Base-by-base conservation (phyloP, 2,888 invertebrate genomes). In the Cinara cedri region DNA sequence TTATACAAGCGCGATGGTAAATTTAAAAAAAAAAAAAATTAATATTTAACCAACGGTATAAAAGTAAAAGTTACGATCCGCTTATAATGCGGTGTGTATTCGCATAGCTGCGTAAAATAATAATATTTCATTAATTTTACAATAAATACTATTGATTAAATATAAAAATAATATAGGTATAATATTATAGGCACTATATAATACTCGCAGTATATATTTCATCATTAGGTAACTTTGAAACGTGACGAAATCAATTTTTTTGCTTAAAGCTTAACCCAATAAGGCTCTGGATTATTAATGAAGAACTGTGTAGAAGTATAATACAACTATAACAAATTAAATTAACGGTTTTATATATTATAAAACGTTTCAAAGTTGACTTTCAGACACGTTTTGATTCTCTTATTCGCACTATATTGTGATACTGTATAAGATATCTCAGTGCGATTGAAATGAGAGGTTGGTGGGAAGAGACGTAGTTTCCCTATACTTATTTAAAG, bases 221-320 rank as follows among this genome's bases (percentile, higher is more conserved):
- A n/a, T n/a, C n/a, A n/a, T 70, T 55, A 70, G 55, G 54, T 70
- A 70, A 42, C 54, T 70, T 55, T 55, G 42, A 54, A 55, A 54
- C 54, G 54, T 42, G 54, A 70, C 42, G 70, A 54, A 34, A 21
- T 70, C 42, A 42, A 55, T 42, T 54, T 42, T 19, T 42, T 21
- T 19, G 19, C n/a, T n/a, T 21, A 46, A 68, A 26, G 42, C 34
- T 51, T 3, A 70, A 70, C 54, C 70, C 54, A 70, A 70, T 70
- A 70, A 70, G 42, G n/a, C n/a, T n/a, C 54, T 70, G 70, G 34
- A 54, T 70, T 34, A 70, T 70, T 70, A 70, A 70, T 70, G 70
- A 70, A 70, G 70, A 70, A 70, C n/a, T n/a, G n/a, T n/a, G n/a
- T n/a, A n/a, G n/a, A n/a, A n/a, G n/a, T n/a, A n/a, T n/a, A n/a